Conservation (phyloP, 1,140 invertebrate species). For the Pogonognathellus flavescens region DNA sequence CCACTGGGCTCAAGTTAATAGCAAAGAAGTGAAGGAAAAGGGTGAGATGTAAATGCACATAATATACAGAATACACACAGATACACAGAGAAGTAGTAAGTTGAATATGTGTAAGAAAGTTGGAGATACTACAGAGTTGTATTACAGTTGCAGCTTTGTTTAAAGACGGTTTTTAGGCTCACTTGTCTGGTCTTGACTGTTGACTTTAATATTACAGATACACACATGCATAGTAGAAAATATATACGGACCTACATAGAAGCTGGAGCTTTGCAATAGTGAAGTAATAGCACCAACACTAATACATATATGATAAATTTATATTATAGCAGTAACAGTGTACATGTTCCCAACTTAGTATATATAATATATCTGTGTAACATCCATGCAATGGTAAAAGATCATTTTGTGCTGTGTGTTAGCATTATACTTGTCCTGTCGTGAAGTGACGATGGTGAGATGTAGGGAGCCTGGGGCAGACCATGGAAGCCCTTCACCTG, state of each 20-base stretch:
- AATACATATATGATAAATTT: neutral
- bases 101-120: neutral
- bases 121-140: constrained; percentile 5
- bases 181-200: neutral
- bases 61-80: neutral
- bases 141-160: constrained; percentile 40
- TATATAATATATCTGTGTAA: neutral
- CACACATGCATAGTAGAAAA: too few species aligned
- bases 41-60: constrained; percentile 41
- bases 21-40: constrained; percentile 27
- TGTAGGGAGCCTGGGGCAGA: constrained; percentile 25
- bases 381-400: neutral
- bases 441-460: constrained; percentile 25
- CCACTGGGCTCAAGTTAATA: constrained; percentile 31
- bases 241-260: too few species aligned
- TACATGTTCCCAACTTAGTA: neutral
- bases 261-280: too few species aligned
- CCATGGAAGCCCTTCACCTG: constrained; percentile 41
- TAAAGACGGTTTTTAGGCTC: constrained; percentile 12
- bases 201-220: neutral
- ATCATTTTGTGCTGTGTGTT: neutral
- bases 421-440: neutral
- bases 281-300: too few species aligned
- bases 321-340: neutral
- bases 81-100: constrained; percentile 1